Conservation (phyloP, 1,140 invertebrate species). For the Probaryconus sp. region DNA sequence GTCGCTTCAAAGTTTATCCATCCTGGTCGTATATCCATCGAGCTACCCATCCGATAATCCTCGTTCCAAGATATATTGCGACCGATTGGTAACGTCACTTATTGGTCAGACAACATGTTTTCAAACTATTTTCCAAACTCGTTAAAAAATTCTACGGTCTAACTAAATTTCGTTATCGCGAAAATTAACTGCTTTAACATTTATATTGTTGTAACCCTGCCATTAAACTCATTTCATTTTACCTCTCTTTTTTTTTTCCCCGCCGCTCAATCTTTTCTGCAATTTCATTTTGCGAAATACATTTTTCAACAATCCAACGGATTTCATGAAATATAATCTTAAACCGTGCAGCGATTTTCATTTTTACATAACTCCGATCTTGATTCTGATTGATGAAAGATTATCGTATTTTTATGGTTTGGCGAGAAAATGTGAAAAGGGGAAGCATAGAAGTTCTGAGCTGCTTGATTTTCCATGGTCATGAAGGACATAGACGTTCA, state of each 20-base stretch:
- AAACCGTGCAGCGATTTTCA: not conserved
- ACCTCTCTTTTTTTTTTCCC: no score
- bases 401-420: constrained; percentile 72
- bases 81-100: constrained; percentile 73
- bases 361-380: constrained; percentile 53
- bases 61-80: constrained; percentile 66
- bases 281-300: no score
- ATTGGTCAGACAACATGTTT: constrained; percentile 67
- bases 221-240: no score
- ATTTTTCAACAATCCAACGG: constrained; percentile 28
- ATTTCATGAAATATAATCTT: constrained; percentile 49
- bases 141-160: no score
- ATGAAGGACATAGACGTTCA: constrained; percentile 65
- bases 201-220: no score
- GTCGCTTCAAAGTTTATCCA: constrained; percentile 79
- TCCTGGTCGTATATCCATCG: constrained; percentile 74
- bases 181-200: no score
- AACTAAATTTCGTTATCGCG: no score
- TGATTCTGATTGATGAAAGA: constrained; percentile 78
- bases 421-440: constrained; percentile 43
- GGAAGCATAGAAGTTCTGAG: constrained; percentile 27
- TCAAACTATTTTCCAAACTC: no score
- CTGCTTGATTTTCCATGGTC: constrained; percentile 72
- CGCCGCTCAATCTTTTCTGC: no score
- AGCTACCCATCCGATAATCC: constrained; percentile 63